Evolutionary conservation across 2,113 vertebrate genomes (phyloP).

Genomic region (Crotalus horridus): DNA sequence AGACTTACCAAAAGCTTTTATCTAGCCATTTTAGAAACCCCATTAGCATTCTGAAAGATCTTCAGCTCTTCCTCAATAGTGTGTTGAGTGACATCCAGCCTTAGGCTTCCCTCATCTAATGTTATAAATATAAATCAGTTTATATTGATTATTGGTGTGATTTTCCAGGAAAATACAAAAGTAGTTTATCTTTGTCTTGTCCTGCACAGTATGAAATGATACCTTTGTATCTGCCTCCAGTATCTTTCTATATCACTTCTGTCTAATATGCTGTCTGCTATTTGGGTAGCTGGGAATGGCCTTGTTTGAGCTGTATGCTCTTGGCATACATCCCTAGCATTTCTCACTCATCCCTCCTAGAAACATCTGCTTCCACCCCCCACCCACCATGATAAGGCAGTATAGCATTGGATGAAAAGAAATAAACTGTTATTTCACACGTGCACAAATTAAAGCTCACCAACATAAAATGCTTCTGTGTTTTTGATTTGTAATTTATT

Average conservation of each 20-base stretch:
- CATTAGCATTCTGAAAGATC: neutral
- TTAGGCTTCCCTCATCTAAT: neutral
- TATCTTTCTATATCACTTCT: neutral
- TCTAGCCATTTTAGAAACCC: neutral
- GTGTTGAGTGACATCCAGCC: neutral
- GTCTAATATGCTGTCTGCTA: neutral
- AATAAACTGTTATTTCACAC: neutral
- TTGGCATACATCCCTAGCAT: neutral
- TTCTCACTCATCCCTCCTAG: too few species aligned
- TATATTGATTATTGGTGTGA: neutral
- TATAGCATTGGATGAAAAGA: neutral
- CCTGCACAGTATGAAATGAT: neutral
- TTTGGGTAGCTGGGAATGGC: neutral
- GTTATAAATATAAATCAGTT: neutral
- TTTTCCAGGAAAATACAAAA: neutral
- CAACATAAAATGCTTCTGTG: neutral
- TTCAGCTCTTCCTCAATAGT: neutral
- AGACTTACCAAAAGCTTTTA: neutral
- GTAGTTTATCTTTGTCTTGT: neutral
- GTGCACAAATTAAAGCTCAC: neutral
- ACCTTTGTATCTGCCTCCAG: neutral
- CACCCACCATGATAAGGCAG: neutral
- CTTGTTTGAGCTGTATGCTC: neutral
- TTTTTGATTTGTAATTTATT: neutral
- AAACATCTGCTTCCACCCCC: too few species aligned